Conservation (phyloP, 37 sponge, comb jelly and placozoan genomes). For the Eunapius fragilis region DNA sequence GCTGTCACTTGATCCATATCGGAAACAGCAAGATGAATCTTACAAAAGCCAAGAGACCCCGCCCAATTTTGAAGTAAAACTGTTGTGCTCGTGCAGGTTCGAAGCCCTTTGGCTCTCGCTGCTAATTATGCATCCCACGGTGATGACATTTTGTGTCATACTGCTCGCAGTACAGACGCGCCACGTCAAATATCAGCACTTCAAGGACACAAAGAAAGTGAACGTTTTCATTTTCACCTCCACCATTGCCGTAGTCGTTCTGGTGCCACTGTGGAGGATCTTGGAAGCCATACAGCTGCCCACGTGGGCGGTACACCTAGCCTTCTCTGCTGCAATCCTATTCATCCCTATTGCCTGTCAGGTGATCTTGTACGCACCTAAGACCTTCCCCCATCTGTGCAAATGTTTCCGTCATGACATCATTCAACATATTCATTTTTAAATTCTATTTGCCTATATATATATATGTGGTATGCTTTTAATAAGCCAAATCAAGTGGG, state of each 20-base stretch:
- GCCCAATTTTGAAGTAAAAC: not conserved
- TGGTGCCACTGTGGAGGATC: not conserved
- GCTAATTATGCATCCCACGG: not conserved
- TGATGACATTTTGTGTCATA: slow-evolving; percentile 3
- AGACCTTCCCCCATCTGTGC: slow-evolving; percentile 2
- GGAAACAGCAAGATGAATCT: not conserved
- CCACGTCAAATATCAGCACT: slow-evolving; percentile 6
- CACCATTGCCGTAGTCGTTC: not conserved
- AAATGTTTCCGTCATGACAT: too few species aligned
- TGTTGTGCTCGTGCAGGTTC: not conserved
- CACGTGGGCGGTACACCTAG: not conserved
- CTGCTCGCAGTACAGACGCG: slow-evolving; percentile 36
- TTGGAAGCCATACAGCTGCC: not conserved
- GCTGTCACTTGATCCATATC: not conserved
- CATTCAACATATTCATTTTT: too few species aligned
- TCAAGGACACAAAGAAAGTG: slow-evolving; percentile 61
- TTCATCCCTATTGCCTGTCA: slow-evolving; percentile 8
- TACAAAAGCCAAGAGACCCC: not conserved
- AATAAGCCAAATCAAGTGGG: too few species aligned
- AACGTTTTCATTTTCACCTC: slow-evolving; percentile 11
- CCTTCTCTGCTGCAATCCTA: not conserved
- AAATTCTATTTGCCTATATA: too few species aligned
- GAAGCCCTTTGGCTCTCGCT: not conserved
- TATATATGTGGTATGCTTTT: too few species aligned
- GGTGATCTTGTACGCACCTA: slow-evolving; percentile 6